phyloP scores from a whole-genome alignment of 2,888 invertebrate genomes.

The Andrena haemorrhoa region DNA sequence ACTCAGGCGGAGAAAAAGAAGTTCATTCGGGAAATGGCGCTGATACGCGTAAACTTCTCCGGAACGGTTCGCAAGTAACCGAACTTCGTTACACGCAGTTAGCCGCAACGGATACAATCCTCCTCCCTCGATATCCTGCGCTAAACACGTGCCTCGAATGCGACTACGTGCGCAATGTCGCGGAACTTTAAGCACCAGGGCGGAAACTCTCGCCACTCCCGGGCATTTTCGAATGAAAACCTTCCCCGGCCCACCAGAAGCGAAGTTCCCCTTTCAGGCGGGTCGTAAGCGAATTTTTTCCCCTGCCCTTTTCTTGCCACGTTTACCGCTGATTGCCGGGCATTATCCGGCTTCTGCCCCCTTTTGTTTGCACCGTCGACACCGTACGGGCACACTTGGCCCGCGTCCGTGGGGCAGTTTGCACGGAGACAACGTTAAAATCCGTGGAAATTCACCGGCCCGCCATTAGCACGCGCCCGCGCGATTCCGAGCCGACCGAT shows the following conservation, averaged over 20 bases:
- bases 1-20: too few species aligned
- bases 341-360: conserved; percentile 25
- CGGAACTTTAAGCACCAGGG: conserved; percentile 30
- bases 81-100: conserved; percentile 22
- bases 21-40: too few species aligned
- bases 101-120: conserved; percentile 25
- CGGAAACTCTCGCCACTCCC: conserved; percentile 6
- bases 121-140: conserved; percentile 2
- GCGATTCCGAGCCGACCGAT: conserved; percentile 18
- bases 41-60: conserved; percentile 7
- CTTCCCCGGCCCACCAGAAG: neutral
- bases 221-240: conserved; percentile 19
- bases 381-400: neutral
- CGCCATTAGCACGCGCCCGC: conserved; percentile 11
- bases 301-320: neutral
- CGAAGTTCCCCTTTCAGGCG: conserved; percentile 3
- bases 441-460: neutral
- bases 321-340: conserved; percentile 32
- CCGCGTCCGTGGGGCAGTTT: conserved; percentile 9
- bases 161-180: conserved; percentile 14
- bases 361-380: conserved; percentile 27
- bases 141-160: conserved; percentile 34
- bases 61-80: neutral
- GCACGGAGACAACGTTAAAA: conserved; percentile 7
- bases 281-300: conserved; percentile 35